These are phyloP conservation scores for Hydrolagus colliei DNA, from an alignment of 2,797 vertebrate species.

Conservation along the genomic window DNA sequence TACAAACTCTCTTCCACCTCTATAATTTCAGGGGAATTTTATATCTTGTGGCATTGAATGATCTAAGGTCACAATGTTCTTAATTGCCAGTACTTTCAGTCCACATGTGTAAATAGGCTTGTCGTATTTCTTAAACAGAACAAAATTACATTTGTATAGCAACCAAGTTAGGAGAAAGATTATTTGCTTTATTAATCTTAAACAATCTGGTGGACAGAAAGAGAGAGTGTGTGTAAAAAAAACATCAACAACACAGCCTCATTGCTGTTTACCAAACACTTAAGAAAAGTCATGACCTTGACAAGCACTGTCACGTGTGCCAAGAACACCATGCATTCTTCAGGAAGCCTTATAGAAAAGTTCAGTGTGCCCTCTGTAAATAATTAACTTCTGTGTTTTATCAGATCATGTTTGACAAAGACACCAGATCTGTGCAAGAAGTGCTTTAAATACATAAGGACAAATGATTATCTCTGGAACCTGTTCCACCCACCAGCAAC, in stretches of 20 bases:
- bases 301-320: constrained; percentile 39
- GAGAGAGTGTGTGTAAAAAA: constrained; percentile 25
- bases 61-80: not conserved
- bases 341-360: constrained; percentile 53
- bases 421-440: constrained; percentile 44
- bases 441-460: constrained; percentile 45
- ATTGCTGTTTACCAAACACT: not conserved
- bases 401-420: constrained; percentile 52
- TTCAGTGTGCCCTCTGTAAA: constrained; percentile 55
- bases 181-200: constrained; percentile 2
- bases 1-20: not conserved
- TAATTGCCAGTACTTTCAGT: not conserved
- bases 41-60: not conserved
- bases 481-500: constrained; percentile 44
- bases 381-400: constrained; percentile 64
- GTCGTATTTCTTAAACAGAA: not conserved
- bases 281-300: constrained; percentile 46
- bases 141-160: no score
- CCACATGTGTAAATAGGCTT: not conserved
- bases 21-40: not conserved
- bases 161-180: not conserved
- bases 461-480: constrained; percentile 46
- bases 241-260: constrained; percentile 28
- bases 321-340: constrained; percentile 44
- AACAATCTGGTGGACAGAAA: constrained; percentile 26